Conservation (phyloP, 1,140 invertebrate genomes). For the Helicoverpa zea region DNA sequence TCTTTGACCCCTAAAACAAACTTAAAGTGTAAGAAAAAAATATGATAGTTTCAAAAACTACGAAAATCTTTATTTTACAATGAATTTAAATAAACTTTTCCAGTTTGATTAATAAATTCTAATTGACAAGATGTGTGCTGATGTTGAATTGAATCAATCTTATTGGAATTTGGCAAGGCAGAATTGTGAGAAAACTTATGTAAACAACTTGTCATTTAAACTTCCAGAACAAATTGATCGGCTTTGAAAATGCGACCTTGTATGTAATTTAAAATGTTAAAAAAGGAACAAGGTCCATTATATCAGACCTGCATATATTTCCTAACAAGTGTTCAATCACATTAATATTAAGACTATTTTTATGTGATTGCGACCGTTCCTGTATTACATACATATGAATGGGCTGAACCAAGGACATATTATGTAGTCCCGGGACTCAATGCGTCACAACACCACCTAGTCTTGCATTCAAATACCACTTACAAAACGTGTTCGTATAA, state of each 20-base stretch:
- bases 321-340: constrained; percentile 35
- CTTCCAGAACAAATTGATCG: neutral
- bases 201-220: neutral
- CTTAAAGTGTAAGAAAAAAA: too few species aligned
- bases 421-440: constrained; percentile 61
- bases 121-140: too few species aligned
- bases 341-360: constrained; percentile 41
- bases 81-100: too few species aligned
- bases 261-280: constrained; percentile 12
- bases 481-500: constrained; percentile 22
- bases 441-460: constrained; percentile 52
- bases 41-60: too few species aligned
- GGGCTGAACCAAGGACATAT: constrained; percentile 70
- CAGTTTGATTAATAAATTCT: too few species aligned
- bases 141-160: too few species aligned
- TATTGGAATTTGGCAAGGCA: too few species aligned
- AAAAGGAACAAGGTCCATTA: constrained; percentile 1
- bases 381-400: constrained; percentile 70
- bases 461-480: constrained; percentile 56
- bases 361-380: constrained; percentile 47
- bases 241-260: constrained; percentile 5
- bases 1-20: too few species aligned
- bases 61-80: too few species aligned
- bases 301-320: constrained; percentile 24
- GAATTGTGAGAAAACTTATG: too few species aligned